These are phyloP conservation scores for Eriocheir sinensis DNA, from an alignment of 1,140 invertebrate genomes.

Conservation along the genomic window DNA sequence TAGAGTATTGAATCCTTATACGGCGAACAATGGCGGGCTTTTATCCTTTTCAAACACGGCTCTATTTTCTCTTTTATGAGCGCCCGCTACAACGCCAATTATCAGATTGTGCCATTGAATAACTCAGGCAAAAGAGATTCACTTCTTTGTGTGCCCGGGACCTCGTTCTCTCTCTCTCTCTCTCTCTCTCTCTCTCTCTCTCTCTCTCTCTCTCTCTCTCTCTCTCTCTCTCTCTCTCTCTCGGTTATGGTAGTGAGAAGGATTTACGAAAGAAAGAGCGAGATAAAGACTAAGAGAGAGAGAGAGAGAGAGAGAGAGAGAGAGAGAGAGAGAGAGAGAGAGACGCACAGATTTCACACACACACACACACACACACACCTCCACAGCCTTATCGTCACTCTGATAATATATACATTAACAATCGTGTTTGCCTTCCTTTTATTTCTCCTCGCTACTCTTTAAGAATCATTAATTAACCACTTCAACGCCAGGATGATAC, in stretches of 20 bases:
- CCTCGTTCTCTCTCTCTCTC: slow-evolving; percentile 25
- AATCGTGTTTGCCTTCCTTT: too few relatives aligned
- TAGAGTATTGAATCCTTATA: slow-evolving; percentile 73
- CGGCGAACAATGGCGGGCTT: slow-evolving; percentile 68
- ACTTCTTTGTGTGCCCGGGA: slow-evolving; percentile 76
- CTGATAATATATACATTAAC: too few relatives aligned
- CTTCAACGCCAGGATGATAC: too few relatives aligned
- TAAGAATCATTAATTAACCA: too few relatives aligned
- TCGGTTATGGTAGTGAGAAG: neutral
- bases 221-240: slow-evolving; percentile 41
- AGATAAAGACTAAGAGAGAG: slow-evolving; percentile 1
- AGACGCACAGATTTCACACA: neutral
- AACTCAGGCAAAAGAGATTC: slow-evolving; percentile 78
- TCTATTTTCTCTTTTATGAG: slow-evolving; percentile 77
- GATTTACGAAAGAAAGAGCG: neutral
- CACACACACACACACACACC: too few relatives aligned
- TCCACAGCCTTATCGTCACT: too few relatives aligned
- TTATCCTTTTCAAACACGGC: slow-evolving; percentile 70
- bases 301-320: neutral
- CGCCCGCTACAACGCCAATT: slow-evolving; percentile 71
- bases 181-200: slow-evolving; percentile 50
- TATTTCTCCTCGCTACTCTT: too few relatives aligned
- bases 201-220: slow-evolving; percentile 52
- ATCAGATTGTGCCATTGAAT: slow-evolving; percentile 79
- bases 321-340: neutral